phyloP scores from a whole-genome alignment of 2,113 vertebrate genomes.

The Passer montanus region DNA sequence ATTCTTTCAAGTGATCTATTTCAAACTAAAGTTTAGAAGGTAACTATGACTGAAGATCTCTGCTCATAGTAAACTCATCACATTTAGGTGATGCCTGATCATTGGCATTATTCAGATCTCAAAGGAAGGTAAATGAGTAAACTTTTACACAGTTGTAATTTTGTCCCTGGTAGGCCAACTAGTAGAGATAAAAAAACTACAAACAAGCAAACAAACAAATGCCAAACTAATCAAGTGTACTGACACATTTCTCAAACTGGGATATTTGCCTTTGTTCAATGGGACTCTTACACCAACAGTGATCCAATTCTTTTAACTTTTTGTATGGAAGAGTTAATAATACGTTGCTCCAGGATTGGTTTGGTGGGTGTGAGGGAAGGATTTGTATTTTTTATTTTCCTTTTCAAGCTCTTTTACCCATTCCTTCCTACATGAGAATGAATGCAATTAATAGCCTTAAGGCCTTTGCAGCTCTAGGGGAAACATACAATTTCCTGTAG shows the following conservation, averaged over 20 bases:
- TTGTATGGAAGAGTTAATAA: not conserved
- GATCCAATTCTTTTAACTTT: not conserved
- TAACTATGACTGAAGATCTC: not conserved
- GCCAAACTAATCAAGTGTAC: not conserved
- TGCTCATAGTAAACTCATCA: not conserved
- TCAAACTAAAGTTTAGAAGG: not conserved
- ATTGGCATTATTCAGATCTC: not conserved
- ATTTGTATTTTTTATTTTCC: not conserved
- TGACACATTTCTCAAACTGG: not conserved
- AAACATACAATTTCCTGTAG: not conserved
- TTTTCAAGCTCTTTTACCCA: not conserved
- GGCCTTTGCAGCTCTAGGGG: not conserved
- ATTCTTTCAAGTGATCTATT: not conserved
- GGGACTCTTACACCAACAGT: not conserved
- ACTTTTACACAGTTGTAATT: not conserved
- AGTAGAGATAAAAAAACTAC: not conserved
- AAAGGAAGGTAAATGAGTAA: not conserved
- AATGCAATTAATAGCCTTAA: not conserved
- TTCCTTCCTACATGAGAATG: not conserved
- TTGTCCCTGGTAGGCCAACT: not conserved
- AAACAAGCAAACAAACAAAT: not conserved
- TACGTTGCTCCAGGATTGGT: not conserved
- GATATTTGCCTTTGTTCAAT: not conserved
- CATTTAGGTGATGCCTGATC: not conserved
- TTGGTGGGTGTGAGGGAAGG: not conserved